Evolutionary conservation across 1,140 invertebrate species (phyloP), one percentile per base, ranked within the genome.

Genomic region (Drosophila chauvacae): DNA sequence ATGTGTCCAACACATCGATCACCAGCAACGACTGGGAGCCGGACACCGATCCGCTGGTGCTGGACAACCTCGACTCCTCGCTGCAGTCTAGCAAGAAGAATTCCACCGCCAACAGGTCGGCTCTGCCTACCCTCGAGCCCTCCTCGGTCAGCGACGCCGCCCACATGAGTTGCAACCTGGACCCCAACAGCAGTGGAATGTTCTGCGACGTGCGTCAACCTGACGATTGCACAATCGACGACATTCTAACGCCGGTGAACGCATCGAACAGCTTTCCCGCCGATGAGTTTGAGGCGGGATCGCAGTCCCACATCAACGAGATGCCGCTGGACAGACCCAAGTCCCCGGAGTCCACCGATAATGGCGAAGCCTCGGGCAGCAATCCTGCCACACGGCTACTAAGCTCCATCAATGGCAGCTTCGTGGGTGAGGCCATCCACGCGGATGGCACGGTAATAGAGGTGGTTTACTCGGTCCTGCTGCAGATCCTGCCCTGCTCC

Each of bases 1-100:
- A 94, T 72, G 92, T 93, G 79, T 94, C 93, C 0, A 87, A 94
- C 42, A 94, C 94, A 6, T 93, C 93, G 2, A 92, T 94, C 20
- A 93, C 93, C 50, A 93, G 94, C 88, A 93, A 93, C 14, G 91
- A 94, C 79, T 92, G 91, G 63, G 91, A 91, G 48, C 80, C 82
- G 3, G 84, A 87, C 42, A 76, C 81, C 2, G 82, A 87, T 62
- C 79, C 79, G 1, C 47, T 85, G n/a, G 47, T 74, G 3, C 39
- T 77, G 14, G 72, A 80, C 26, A 70, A 77, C 60, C 53, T 56
- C 9, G 70, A 74, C 35, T 48, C 64, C 50, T 79, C 80, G 13
- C 42, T 74, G 23, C 69, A 77, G 28, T 76, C 73, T 4, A 62
- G 66, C 33, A 74, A 76, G 28, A 75, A 71, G 33, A 53, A 56